Evolutionary conservation across 35 echinoderm and acorn worm species (phyloP).

Genomic region (Diadema setosum): DNA sequence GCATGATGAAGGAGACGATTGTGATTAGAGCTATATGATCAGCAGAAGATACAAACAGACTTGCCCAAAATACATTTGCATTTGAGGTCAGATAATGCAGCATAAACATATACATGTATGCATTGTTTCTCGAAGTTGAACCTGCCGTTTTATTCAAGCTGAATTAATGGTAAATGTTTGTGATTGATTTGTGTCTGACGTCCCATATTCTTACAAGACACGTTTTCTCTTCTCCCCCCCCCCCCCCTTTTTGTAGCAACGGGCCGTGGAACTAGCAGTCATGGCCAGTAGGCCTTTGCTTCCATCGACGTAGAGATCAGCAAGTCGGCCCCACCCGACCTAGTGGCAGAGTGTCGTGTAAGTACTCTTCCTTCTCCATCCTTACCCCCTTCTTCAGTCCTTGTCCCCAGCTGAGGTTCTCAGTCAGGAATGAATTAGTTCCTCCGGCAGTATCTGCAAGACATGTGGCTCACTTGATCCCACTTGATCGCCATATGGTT

Average conservation of each 20-base stretch:
- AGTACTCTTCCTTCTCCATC: not conserved
- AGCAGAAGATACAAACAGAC: no score
- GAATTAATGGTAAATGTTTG: no score
- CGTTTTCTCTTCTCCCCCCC: not conserved
- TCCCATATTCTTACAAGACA: not conserved
- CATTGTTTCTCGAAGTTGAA: no score
- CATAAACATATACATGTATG: no score
- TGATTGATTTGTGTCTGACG: not conserved
- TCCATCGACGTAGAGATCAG: conserved; percentile 26
- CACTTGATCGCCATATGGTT: no score
- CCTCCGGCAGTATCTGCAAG: not conserved
- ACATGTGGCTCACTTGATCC: not conserved
- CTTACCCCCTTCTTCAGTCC: not conserved
- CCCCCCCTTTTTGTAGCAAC: conserved; percentile 6
- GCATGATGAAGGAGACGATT: no score
- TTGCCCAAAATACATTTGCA: no score
- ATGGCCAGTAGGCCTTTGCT: conserved; percentile 61
- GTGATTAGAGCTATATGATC: no score
- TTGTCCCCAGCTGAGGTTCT: not conserved
- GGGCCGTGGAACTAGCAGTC: conserved; percentile 52
- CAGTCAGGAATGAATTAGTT: not conserved
- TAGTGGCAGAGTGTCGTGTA: conserved; percentile 47
- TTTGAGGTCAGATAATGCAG: no score
- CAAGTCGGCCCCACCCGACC: conserved; percentile 43
- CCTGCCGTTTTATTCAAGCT: no score